A percentile compares a stretch with the other conserved stretches of the same genome.
Conservation (phyloP, 2,797 vertebrate species). For the Danio tinwini region DNA sequence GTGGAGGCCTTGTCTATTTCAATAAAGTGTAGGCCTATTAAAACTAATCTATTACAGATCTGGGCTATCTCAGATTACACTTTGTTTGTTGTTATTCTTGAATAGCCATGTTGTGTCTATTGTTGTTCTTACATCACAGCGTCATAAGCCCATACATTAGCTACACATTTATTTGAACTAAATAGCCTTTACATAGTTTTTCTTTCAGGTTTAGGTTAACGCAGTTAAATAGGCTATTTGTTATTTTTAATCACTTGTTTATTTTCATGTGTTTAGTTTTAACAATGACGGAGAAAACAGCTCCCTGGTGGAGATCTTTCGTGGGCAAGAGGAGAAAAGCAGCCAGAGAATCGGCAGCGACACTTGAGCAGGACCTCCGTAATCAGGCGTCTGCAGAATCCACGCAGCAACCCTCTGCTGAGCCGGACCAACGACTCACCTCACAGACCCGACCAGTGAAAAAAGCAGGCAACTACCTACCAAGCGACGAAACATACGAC, state of each 20-base stretch:
- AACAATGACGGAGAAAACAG: conserved; percentile 79
- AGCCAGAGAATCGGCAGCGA: conserved; percentile 69
- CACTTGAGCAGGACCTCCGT: conserved; percentile 30
- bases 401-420: neutral
- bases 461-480: conserved; percentile 56
- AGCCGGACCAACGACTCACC: conserved; percentile 2
- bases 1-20: neutral
- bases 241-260: neutral
- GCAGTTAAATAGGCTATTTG: no score
- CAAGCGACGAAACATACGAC: conserved; percentile 67
- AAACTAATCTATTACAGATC: conserved; percentile 4
- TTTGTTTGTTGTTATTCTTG: neutral
- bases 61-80: neutral
- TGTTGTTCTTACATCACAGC: conserved; percentile 15
- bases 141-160: neutral
- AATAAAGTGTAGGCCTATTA: neutral
- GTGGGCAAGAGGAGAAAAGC: conserved; percentile 79
- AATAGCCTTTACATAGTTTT: neutral
- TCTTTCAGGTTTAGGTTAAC: neutral
- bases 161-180: neutral
- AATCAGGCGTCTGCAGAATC: conserved; percentile 12
- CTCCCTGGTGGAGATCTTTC: conserved; percentile 90
- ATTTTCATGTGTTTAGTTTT: conserved; percentile 27
- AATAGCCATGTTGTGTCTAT: conserved; percentile 15
- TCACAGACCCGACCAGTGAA: neutral